A percentile compares a stretch with the other conserved stretches of the same genome.
Evolutionary conservation across 2,888 invertebrate genomes (phyloP).

Genomic region (Limnephilus auricula): DNA sequence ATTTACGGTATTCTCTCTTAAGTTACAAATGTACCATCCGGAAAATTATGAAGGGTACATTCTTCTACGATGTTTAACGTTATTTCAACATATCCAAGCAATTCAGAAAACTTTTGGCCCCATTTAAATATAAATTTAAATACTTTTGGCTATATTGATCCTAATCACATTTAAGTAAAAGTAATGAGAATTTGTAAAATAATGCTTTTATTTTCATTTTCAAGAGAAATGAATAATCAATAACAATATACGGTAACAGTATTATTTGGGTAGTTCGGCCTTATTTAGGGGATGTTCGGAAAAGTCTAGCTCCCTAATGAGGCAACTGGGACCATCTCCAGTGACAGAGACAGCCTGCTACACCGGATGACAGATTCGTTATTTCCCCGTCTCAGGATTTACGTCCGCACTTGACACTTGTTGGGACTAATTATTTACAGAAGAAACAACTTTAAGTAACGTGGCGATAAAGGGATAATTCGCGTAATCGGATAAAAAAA

Average conservation of each 20-base stretch:
- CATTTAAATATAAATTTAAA: no score
- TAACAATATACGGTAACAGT: not conserved
- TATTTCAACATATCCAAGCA: no score
- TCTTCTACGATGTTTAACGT: no score
- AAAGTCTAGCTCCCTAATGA: conserved; percentile 37
- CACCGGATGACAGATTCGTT: not conserved
- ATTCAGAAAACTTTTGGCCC: no score
- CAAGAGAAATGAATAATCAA: not conserved
- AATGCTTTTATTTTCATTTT: not conserved
- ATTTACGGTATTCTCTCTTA: no score
- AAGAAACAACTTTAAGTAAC: not conserved
- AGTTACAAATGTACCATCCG: no score
- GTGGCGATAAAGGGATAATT: not conserved
- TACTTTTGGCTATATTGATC: no score
- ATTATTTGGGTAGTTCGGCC: conserved; percentile 4
- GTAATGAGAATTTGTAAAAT: not conserved
- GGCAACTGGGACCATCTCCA: conserved; percentile 5
- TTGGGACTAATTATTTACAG: not conserved
- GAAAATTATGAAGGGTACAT: no score
- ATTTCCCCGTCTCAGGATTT: not conserved
- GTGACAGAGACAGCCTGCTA: not conserved
- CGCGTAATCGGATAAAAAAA: not conserved
- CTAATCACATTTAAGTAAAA: not conserved
- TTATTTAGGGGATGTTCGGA: conserved; percentile 6
- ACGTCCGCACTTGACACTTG: not conserved